Evolutionary conservation across 1,140 invertebrate species (phyloP).

Genomic region (Brachionus sp.): DNA sequence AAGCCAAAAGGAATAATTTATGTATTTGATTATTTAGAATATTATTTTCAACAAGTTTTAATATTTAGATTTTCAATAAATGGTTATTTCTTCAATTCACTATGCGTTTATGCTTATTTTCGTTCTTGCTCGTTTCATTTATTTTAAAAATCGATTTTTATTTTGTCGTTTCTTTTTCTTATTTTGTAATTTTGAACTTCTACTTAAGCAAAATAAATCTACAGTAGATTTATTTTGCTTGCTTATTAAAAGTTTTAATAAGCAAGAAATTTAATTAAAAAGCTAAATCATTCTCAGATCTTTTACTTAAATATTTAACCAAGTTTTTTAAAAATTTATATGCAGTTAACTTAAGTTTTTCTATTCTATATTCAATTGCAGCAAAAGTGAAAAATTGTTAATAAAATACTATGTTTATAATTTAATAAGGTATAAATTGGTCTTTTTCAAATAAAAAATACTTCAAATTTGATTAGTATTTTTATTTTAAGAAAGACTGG

Average conservation of each 20-base stretch:
- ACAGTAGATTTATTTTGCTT: neutral
- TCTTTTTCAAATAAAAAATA: too few species aligned
- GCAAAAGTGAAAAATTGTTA: too few species aligned
- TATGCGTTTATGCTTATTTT: neutral
- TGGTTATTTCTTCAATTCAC: conserved; percentile 6
- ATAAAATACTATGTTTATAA: too few species aligned
- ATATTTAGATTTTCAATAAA: neutral
- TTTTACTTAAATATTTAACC: neutral
- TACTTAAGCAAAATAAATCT: neutral
- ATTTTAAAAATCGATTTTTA: conserved; percentile 5
- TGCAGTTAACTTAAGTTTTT: too few species aligned
- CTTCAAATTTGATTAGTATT: too few species aligned
- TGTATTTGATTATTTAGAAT: conserved; percentile 16
- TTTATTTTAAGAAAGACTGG: too few species aligned
- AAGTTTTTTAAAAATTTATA: too few species aligned
- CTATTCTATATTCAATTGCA: too few species aligned
- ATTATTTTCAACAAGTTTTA: neutral
- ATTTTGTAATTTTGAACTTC: neutral
- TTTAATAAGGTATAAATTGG: too few species aligned
- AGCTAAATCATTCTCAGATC: too few species aligned
- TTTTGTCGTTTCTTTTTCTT: neutral
- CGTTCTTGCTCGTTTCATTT: neutral
- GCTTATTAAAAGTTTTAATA: too few species aligned
- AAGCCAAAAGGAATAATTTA: conserved; percentile 27
- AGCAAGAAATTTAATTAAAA: too few species aligned